phyloP scores from a whole-genome alignment of 2,888 invertebrate genomes.

The Pelosia muscerda region DNA sequence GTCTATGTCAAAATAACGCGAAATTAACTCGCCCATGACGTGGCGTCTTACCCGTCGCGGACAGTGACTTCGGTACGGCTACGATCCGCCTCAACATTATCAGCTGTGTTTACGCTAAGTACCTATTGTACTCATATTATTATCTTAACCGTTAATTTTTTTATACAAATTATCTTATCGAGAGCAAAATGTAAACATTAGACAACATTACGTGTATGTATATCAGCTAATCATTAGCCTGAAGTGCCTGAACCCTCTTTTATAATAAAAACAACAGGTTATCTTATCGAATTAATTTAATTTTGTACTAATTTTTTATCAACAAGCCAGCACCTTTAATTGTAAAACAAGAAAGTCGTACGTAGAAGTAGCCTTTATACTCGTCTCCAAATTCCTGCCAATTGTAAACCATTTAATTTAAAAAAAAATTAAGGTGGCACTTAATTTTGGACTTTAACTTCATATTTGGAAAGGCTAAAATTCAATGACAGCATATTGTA shows the following conservation, averaged over 20 bases:
- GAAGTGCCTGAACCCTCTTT: neutral
- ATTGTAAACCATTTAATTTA: too few relatives aligned
- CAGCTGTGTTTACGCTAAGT: constrained; percentile 42
- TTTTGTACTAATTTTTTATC: neutral
- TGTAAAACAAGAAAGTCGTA: too few relatives aligned
- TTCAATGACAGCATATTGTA: too few relatives aligned
- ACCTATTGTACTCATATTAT: constrained; percentile 37
- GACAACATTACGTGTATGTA: constrained; percentile 29
- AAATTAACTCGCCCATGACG: constrained; percentile 62
- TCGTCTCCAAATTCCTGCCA: too few relatives aligned
- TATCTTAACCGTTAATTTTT: constrained; percentile 30
- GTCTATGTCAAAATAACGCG: constrained; percentile 66
- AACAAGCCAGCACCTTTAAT: too few relatives aligned
- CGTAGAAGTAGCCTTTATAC: too few relatives aligned
- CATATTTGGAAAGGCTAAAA: too few relatives aligned
- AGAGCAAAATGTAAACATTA: constrained; percentile 41
- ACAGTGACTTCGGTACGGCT: constrained; percentile 20
- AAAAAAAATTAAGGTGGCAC: too few relatives aligned
- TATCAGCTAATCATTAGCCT: neutral
- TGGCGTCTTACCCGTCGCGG: constrained; percentile 24
- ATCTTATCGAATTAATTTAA: neutral
- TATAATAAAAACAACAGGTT: neutral
- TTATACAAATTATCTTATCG: constrained; percentile 43
- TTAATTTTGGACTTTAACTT: too few relatives aligned
- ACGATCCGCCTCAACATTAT: constrained; percentile 36